Base-by-base conservation (phyloP, 2,797 vertebrate genomes). In the Myotis daubentonii region DNA sequence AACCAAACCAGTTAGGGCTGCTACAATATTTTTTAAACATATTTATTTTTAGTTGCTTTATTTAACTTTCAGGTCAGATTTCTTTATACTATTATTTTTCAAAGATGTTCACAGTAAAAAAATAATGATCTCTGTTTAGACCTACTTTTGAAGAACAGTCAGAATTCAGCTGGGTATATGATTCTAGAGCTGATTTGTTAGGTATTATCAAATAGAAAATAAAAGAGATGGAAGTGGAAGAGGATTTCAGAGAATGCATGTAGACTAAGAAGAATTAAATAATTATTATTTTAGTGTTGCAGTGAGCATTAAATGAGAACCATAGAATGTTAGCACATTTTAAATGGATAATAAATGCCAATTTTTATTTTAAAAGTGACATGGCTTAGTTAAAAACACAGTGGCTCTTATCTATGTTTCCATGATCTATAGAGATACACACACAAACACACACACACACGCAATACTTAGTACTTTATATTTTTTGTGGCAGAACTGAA, bases 321-420 rank as follows among this genome's bases (percentile, higher is more conserved):
- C 22, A 75, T 80, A 80, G 41, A 60, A 57, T 3, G 11, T 87
- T 91, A 65, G 41, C 11, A 38, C 20, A 90, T 94, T 71, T 55
- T 94, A 81, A 93, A 53, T 95, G 49, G 22, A 36, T 76, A 87
- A 53, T 76, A 89, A 89, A 62, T 87, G 17, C 20, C 8, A 87
- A 17, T 74, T 82, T 66, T 87, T 95, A 88, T 62, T 96, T 95
- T 62, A 74, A 82, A 25, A 79, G 12, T 78, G 17, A 25, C 30
- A 89, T 82, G 8, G 55, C 57, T 84, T 93, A 93, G 38, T 70
- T 53, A 36, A 87, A 62, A 90, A 66, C 13, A 74, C 2, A 81
- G 1, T 84, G 12, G 8, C 3, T 68, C 12, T 93, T 30, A 0
- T 86, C 10, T 89, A 89, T 92, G 20, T 92, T 90, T 94, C 30